phyloP scores from a whole-genome alignment of 2,797 vertebrate genomes.

The Kryptolebias ocellatus region DNA sequence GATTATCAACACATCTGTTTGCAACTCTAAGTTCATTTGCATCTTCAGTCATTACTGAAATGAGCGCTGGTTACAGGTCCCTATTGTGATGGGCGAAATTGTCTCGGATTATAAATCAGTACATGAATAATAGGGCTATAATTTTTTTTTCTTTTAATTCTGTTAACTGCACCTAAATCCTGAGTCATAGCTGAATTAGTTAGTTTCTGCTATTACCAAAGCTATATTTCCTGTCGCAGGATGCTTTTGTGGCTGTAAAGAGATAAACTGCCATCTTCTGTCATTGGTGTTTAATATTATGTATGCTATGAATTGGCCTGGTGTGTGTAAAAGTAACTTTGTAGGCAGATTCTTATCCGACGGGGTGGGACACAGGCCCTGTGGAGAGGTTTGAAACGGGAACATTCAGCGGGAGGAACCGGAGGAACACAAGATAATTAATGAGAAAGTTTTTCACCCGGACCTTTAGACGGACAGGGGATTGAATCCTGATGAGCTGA shows the following conservation, averaged over 20 bases:
- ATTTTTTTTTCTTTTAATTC: background rate
- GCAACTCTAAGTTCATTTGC: background rate
- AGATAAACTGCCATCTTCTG: background rate
- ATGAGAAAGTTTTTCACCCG: slow-evolving; percentile 25
- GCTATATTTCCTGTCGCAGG: background rate
- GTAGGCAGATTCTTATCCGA: slow-evolving; percentile 57
- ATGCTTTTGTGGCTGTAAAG: background rate
- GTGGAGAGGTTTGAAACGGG: slow-evolving; percentile 3
- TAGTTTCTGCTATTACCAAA: too few species aligned
- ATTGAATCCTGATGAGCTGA: slow-evolving; percentile 31
- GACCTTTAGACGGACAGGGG: slow-evolving; percentile 20
- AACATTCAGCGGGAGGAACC: slow-evolving; percentile 38
- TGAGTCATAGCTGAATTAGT: background rate
- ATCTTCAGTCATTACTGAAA: background rate
- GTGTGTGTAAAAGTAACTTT: slow-evolving; percentile 41
- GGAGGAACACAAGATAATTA: slow-evolving; percentile 23
- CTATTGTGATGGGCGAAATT: background rate
- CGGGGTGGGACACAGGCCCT: slow-evolving; percentile 37
- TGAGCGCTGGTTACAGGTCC: background rate
- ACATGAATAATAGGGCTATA: background rate
- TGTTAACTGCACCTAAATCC: background rate
- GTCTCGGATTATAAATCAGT: too few species aligned
- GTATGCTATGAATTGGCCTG: slow-evolving; percentile 20
- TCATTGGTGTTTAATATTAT: slow-evolving; percentile 44
- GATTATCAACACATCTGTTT: background rate